Evolutionary conservation across 2,113 vertebrate species (phyloP), one percentile per base, ranked within the genome.

Genomic region (Oryzias melastigma): DNA sequence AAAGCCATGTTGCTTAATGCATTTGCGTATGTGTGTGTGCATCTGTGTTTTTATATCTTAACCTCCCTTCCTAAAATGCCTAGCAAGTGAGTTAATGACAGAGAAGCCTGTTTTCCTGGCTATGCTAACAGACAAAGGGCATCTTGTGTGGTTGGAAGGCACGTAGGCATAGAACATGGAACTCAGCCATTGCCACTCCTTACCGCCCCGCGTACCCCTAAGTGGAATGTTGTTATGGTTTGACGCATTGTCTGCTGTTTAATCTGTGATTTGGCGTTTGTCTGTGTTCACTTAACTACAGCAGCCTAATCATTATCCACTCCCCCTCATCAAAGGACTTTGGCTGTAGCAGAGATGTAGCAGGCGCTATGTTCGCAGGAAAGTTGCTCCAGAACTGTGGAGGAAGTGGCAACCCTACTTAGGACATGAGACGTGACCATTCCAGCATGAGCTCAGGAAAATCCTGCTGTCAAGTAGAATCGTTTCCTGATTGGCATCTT

Each of bases 171-270:
- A 65, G 8, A 17, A 56, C 58, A 57, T 68, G 76, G 83, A 81
- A 68, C 51, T 0, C 70, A 65, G 81, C 80, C 81, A 79, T 67
- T 5, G 29, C 66, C 75, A 45, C 61, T 45, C 72, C 88, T 83
- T 70, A 71, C 78, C 71, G 17, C 59, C 51, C 7, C 63, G 73
- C 51, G 58, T 20, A 48, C 52, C n/a, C 42, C 58, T 22, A 50
- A 78, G 63, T 60, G 71, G 65, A 78, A 73, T 78, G 70, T 82
- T 86, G 87, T 85, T 89, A 75, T 84, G 76, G 54, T 78, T 81
- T 65, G 78, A 62, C 77, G 62, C 82, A 27, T 78, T 84, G 78
- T 22, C 73, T 53, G 58, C 79, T 45, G 49, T 64, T 50, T 79
- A 78, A 77, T 82, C 50, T 27, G 63, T 75, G 69, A 66, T 65